phyloP scores from a whole-genome alignment of 2,113 vertebrate genomes.

The Columba livia region DNA sequence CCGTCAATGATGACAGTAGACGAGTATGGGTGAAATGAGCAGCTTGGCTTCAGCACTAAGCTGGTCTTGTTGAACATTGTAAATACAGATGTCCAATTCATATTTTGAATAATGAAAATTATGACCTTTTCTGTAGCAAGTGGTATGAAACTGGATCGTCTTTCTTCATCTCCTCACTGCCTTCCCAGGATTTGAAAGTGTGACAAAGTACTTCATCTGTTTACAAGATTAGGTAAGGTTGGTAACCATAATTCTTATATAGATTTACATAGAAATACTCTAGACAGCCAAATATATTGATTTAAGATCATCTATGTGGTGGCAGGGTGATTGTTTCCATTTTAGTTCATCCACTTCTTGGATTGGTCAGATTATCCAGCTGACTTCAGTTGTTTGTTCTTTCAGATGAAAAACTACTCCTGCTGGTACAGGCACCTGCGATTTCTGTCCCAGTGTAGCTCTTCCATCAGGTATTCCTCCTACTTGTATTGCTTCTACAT shows the following conservation, averaged over 20 bases:
- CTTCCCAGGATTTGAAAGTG: neutral
- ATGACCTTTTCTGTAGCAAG: neutral
- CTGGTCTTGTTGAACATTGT: neutral
- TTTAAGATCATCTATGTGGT: neutral
- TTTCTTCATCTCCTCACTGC: neutral
- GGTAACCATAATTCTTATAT: neutral
- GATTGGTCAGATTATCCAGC: neutral
- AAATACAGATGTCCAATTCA: constrained; percentile 27
- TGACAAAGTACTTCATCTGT: neutral
- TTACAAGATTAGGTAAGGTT: constrained; percentile 1
- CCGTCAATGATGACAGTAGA: constrained; percentile 21
- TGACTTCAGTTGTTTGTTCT: neutral
- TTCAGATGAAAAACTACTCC: neutral
- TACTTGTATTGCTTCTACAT: neutral
- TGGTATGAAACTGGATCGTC: neutral
- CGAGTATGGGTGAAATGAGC: constrained; percentile 39
- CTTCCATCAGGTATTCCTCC: neutral
- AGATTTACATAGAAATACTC: neutral
- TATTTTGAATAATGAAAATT: constrained; percentile 5
- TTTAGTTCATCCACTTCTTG: neutral
- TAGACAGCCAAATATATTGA: neutral
- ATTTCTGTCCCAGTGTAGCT: neutral
- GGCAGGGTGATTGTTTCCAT: neutral
- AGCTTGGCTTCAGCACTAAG: constrained; percentile 27
- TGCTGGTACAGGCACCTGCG: neutral